These are phyloP conservation scores for Catalaphyllia jardinei DNA, from an alignment of 64 coral and sea anemone genomes.

Conservation along the genomic window DNA sequence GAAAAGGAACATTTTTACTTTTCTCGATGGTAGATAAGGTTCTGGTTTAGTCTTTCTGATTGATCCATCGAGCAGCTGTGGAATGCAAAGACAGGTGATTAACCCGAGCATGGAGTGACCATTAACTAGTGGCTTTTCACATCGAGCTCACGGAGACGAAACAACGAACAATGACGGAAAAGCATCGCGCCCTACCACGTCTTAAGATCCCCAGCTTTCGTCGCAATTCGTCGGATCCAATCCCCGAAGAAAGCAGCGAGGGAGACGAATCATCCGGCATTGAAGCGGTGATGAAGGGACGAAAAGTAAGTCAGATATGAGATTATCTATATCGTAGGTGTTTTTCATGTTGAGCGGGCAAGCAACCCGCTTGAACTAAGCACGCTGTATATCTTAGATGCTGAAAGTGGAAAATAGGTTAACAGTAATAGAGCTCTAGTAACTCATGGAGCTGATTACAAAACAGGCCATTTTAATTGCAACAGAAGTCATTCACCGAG, in stretches of 20 bases:
- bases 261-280: neutral
- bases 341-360: neutral
- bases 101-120: neutral
- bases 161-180: neutral
- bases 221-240: neutral
- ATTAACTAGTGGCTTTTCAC: too few relatives aligned
- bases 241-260: neutral
- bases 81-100: too few relatives aligned
- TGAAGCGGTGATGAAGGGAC: neutral
- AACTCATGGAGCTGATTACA: too few relatives aligned
- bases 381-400: too few relatives aligned
- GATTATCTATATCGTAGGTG: neutral
- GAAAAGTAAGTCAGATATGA: conserved; percentile 1
- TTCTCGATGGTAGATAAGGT: too few relatives aligned
- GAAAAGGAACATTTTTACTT: neutral
- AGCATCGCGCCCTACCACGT: neutral
- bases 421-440: too few relatives aligned
- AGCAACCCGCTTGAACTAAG: neutral
- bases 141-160: neutral
- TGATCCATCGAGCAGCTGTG: too few relatives aligned
- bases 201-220: conserved; percentile 20
- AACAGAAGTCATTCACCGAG: too few relatives aligned
- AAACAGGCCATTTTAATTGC: too few relatives aligned
- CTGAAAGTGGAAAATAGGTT: neutral
- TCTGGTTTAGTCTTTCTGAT: too few relatives aligned